These are phyloP conservation scores for Tipula unca DNA, from an alignment of 2,888 invertebrate species.

Conservation along the genomic window DNA sequence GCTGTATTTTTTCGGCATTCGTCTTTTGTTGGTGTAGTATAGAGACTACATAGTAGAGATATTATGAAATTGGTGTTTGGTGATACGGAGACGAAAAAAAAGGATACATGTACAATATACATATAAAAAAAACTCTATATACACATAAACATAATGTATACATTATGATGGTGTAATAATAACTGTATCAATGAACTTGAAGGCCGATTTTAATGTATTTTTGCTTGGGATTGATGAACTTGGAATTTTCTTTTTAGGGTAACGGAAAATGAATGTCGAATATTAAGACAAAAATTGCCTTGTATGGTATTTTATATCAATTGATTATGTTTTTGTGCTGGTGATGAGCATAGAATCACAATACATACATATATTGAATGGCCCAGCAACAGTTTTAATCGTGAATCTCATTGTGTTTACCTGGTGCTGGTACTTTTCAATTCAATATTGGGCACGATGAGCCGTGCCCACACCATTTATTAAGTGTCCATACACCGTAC, in stretches of 20 bases:
- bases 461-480: too few relatives aligned
- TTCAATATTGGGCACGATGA: too few relatives aligned
- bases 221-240: background rate
- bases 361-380: too few relatives aligned
- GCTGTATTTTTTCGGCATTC: background rate
- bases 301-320: background rate
- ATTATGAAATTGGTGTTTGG: background rate
- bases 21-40: background rate
- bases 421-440: too few relatives aligned
- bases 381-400: too few relatives aligned
- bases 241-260: background rate
- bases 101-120: too few relatives aligned
- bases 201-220: background rate
- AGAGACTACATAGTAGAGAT: background rate
- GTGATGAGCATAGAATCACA: background rate
- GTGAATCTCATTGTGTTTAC: too few relatives aligned
- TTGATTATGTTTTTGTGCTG: background rate
- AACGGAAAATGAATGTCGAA: background rate
- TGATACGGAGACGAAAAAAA: background rate
- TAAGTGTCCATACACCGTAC: too few relatives aligned
- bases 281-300: background rate
- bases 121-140: too few relatives aligned
- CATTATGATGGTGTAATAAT: background rate
- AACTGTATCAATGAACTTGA: constrained; percentile 8
- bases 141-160: background rate